phyloP scores from a whole-genome alignment of 2,797 vertebrate genomes.

The Macroramphosus scolopax region DNA sequence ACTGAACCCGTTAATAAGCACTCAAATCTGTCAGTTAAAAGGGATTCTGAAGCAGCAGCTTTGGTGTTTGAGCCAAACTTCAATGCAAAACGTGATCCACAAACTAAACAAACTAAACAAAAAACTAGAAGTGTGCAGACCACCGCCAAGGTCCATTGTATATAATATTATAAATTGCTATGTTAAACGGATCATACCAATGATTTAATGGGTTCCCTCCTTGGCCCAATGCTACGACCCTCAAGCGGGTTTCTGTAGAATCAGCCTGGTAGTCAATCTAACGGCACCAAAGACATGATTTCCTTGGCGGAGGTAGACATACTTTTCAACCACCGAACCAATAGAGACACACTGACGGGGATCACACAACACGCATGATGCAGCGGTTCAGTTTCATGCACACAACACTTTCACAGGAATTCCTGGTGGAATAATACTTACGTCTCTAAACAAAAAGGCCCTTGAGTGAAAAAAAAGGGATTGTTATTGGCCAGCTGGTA shows the following conservation, averaged over 20 bases:
- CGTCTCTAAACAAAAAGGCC: conserved; percentile 52
- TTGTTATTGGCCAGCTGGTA: conserved; percentile 38
- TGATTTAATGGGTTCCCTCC: too few species aligned
- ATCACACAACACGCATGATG: conserved; percentile 41
- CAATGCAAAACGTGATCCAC: too few species aligned
- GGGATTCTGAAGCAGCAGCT: conserved; percentile 24
- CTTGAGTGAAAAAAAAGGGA: conserved; percentile 61
- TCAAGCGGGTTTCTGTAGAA: too few species aligned
- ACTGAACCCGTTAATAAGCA: conserved; percentile 26
- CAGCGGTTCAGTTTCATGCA: conserved; percentile 50
- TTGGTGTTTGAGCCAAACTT: conserved; percentile 23
- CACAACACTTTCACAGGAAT: conserved; percentile 36
- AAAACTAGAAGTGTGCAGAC: background rate
- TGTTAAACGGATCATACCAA: too few species aligned
- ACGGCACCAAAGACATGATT: too few species aligned
- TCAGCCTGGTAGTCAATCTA: too few species aligned
- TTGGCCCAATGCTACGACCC: too few species aligned
- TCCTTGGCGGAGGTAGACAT: background rate
- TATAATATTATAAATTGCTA: too few species aligned
- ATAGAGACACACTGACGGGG: conserved; percentile 25
- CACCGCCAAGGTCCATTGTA: too few species aligned
- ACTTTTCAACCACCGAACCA: conserved; percentile 15
- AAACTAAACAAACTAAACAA: conserved; percentile 4
- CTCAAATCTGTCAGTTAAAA: conserved; percentile 31
- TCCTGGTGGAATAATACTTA: conserved; percentile 56